Evolutionary conservation across 2,797 vertebrate species (phyloP).

Genomic region (Psittacula derbiana): DNA sequence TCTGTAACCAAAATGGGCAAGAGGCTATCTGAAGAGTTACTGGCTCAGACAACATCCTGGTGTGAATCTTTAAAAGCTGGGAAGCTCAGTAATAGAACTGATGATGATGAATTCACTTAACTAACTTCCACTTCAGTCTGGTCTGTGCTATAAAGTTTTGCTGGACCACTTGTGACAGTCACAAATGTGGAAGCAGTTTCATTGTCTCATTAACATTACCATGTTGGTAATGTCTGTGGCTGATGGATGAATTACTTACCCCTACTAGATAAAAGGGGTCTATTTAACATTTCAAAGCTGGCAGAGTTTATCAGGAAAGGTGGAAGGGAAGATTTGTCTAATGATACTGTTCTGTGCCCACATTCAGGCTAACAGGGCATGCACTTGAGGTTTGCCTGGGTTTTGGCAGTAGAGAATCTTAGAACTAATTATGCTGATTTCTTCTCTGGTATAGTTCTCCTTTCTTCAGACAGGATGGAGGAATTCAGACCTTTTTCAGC

Average conservation of each 20-base stretch:
- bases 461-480: not conserved
- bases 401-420: not conserved
- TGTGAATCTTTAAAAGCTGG: not conserved
- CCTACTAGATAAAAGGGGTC: not conserved
- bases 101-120: not conserved
- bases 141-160: not conserved
- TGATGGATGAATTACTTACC: not conserved
- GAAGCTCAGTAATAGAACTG: not conserved
- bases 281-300: not conserved
- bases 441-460: not conserved
- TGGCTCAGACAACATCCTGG: not conserved
- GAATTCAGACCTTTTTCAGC: not conserved
- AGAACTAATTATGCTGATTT: not conserved
- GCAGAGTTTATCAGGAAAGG: not conserved
- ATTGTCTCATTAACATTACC: not conserved
- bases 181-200: not conserved
- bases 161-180: not conserved
- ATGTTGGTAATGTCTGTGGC: not conserved
- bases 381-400: not conserved
- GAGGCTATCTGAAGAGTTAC: not conserved
- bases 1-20: not conserved
- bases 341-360: not conserved
- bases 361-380: not conserved
- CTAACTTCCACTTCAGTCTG: not conserved
- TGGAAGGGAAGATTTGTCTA: not conserved